Conservation (phyloP, 2,113 vertebrate species). For the Erythrocebus patas region DNA sequence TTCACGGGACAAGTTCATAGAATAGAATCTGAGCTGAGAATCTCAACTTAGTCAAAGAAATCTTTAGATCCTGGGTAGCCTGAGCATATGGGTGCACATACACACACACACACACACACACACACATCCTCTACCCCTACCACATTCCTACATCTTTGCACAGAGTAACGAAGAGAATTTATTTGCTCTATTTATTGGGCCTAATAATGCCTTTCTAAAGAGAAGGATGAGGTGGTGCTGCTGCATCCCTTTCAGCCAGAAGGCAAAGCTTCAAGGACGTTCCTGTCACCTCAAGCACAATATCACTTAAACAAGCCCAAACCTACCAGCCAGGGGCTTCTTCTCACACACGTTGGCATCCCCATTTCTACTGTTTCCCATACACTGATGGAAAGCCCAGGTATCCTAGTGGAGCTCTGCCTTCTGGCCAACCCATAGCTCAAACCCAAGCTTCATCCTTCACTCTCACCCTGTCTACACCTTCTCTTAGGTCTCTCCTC, state of each 20-base stretch:
- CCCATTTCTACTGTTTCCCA: fast-evolving
- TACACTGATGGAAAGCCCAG: fast-evolving
- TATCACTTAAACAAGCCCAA: fast-evolving
- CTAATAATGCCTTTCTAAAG: too few relatives aligned
- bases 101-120: neutral
- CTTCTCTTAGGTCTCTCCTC: neutral
- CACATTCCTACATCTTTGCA: fast-evolving
- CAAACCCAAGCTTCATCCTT: fast-evolving
- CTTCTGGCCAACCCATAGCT: neutral
- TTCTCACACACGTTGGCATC: fast-evolving
- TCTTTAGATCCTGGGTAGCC: neutral
- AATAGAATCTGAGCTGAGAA: neutral
- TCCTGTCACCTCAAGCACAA: neutral
- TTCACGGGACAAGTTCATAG: neutral
- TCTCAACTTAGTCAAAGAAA: neutral
- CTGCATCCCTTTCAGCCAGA: too few relatives aligned
- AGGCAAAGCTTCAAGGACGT: neutral
- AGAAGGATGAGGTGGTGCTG: too few relatives aligned
- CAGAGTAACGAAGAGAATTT: neutral
- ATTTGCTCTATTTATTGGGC: neutral
- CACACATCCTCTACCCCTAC: too few relatives aligned
- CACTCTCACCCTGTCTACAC: fast-evolving
- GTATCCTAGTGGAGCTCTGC: neutral
- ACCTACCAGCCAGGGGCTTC: fast-evolving
- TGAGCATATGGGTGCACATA: neutral